Conservation (phyloP, 2,113 vertebrate species). For the Alligator mississippiensis region DNA sequence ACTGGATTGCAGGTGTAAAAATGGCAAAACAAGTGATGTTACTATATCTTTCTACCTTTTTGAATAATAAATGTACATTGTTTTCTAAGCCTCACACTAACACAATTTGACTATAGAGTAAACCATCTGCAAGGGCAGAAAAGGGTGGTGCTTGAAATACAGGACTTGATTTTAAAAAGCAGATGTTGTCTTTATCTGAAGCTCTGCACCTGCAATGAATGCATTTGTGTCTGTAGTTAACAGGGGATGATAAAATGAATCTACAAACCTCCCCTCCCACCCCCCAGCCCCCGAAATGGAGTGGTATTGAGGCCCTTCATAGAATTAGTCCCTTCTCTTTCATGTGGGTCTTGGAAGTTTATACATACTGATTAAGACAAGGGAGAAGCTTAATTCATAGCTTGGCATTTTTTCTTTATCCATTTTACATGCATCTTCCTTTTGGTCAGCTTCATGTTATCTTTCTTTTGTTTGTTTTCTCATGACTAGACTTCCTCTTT, state of each 20-base stretch:
- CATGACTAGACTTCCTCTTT: slow-evolving; percentile 86
- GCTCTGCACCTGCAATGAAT: not conserved
- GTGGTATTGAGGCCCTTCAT: not conserved
- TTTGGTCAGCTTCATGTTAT: slow-evolving; percentile 76
- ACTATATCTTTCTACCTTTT: not conserved
- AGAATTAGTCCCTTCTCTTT: not conserved
- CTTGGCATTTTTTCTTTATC: slow-evolving; percentile 32
- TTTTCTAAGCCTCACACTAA: not conserved
- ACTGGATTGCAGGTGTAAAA: not conserved
- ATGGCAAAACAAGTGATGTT: not conserved
- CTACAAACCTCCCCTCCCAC: too few relatives aligned
- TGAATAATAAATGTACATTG: not conserved
- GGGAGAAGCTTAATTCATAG: slow-evolving; percentile 7
- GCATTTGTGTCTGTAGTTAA: not conserved
- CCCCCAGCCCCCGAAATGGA: too few relatives aligned
- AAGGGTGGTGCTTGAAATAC: not conserved
- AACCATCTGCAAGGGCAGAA: not conserved
- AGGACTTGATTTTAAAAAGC: not conserved
- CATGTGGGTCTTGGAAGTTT: not conserved
- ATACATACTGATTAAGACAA: not conserved
- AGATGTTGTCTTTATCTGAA: not conserved
- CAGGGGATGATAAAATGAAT: not conserved
- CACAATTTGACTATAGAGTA: not conserved
- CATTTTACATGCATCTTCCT: slow-evolving; percentile 60
- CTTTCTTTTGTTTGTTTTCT: slow-evolving; percentile 79